Evolutionary conservation across 2,888 invertebrate species (phyloP), one percentile per base, ranked within the genome.

Genomic region (Idaea biselata): DNA sequence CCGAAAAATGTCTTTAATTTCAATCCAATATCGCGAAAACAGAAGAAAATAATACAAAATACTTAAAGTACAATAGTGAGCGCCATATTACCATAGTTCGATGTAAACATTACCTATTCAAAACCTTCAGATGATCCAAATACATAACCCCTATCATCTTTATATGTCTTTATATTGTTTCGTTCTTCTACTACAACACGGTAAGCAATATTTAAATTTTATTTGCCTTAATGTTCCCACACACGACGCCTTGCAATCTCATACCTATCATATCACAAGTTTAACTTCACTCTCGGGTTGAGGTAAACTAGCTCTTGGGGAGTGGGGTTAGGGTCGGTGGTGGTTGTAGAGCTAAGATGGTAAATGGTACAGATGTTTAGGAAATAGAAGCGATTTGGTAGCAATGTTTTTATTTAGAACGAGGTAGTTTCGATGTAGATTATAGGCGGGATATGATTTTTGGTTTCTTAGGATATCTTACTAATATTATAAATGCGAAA

Each of bases 201-300:
- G 90, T 87, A 86, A 44, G 87, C 90, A 87, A 88, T 91, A 91
- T 91, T 91, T 91, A 91, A 91, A 91, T 91, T 90, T 91, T 91
- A 90, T 91, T 88, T 81, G 86, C 88, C 90, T 90, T 91, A 91
- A 91, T 90, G 90, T 90, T 85, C 83, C 90, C 91, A 89, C 89
- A 90, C 88, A 86, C 83, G 81, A 83, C 82, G 86, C 83, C 84
- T 84, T 82, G 87, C 89, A 88, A 89, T 90, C 86, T 90, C 87
- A 87, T 89, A 86, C 84, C 84, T 83, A 84, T 83, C 84, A 83
- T 78, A 73, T 76, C 70, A 71, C 84, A 73, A 83, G 62, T 4
- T 67, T 74, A 59, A 56, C 58, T 44, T 62, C 76, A 18, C 67
- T 5, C 0, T 16, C 32, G 0, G 6, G 17, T 55, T 31, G 59